Conservation (phyloP, 2,113 vertebrate species). For the Tricholaema leucomelas region DNA sequence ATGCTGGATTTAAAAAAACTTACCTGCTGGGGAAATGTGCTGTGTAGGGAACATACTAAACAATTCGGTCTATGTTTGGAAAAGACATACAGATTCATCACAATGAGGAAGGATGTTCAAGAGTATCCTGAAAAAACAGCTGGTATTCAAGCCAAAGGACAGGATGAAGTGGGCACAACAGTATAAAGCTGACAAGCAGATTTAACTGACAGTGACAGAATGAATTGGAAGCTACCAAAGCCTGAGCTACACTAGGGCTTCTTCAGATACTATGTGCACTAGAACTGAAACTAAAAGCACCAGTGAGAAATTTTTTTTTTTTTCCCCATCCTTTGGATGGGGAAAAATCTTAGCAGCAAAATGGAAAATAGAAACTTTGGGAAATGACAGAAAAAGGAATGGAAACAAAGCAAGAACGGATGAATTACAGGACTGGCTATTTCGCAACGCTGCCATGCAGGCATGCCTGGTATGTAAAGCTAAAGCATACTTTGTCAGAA, state of each 20-base stretch:
- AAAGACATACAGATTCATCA: conserved; percentile 55
- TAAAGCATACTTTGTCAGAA: not conserved
- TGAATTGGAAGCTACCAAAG: conserved; percentile 39
- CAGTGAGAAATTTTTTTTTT: not conserved
- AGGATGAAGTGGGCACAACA: conserved; percentile 57
- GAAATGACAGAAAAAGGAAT: not conserved
- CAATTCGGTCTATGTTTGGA: conserved; percentile 40
- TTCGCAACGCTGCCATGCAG: not conserved
- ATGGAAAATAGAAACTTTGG: not conserved
- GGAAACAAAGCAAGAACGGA: not conserved
- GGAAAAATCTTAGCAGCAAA: not conserved
- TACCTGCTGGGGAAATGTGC: not conserved
- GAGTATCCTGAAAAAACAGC: conserved; percentile 55
- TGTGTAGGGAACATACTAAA: conserved; percentile 8
- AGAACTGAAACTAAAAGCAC: conserved; percentile 23
- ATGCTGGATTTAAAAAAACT: conserved; percentile 14
- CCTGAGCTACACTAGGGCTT: conserved; percentile 5
- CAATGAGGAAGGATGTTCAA: conserved; percentile 49
- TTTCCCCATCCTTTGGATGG: not conserved
- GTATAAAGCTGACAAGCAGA: conserved; percentile 36
- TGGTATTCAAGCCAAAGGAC: conserved; percentile 30
- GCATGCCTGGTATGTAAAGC: not conserved
- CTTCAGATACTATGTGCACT: not conserved
- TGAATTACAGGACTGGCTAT: not conserved
- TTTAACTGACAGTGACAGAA: conserved; percentile 54